phyloP scores from a whole-genome alignment of 2,797 vertebrate species.

The Lepus oiostolus region DNA sequence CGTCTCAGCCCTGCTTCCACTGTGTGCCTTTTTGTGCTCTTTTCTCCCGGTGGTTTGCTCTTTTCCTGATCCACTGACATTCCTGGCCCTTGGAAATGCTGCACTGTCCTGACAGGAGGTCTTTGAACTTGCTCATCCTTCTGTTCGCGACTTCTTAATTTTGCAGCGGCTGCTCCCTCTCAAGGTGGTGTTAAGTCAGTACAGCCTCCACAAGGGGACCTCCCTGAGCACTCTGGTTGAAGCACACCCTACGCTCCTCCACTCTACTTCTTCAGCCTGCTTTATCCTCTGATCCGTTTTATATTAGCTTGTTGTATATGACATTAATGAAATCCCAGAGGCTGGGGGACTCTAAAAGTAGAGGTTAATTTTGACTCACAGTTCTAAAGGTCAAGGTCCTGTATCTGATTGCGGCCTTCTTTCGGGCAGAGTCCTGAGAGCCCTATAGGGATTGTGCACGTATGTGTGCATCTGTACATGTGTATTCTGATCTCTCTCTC shows the following conservation, averaged over 20 bases:
- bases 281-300: neutral
- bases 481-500: too few species aligned
- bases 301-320: too few species aligned
- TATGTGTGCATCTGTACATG: too few species aligned
- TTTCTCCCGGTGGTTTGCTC: neutral
- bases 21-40: too few species aligned
- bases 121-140: neutral
- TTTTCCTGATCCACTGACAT: neutral
- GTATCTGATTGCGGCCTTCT: too few species aligned
- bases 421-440: too few species aligned
- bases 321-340: too few species aligned
- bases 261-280: neutral
- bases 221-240: neutral
- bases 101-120: neutral
- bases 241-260: rapidly evolving
- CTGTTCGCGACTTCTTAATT: neutral
- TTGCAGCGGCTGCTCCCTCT: neutral
- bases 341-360: too few species aligned
- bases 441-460: too few species aligned
- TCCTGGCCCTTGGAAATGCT: neutral
- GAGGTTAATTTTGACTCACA: too few species aligned
- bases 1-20: neutral
- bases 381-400: too few species aligned
- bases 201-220: neutral
- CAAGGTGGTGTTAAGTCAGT: neutral